Conservation (phyloP, 1,140 invertebrate genomes). For the Apis laboriosa region DNA sequence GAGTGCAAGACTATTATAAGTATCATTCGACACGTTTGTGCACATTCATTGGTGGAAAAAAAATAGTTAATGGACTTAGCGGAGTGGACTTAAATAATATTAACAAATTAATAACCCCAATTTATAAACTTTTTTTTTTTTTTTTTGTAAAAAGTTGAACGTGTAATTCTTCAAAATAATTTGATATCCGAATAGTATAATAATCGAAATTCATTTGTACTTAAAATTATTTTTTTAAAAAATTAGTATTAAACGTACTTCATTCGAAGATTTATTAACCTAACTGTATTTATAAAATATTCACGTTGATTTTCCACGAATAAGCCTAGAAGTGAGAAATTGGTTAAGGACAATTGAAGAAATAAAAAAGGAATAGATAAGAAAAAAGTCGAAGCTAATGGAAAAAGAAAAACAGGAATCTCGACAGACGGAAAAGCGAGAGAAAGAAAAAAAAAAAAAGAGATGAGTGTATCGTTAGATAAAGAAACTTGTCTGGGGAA, state of each 20-base stretch:
- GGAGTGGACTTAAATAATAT: not conserved
- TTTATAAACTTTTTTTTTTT: not conserved
- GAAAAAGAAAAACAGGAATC: not conserved
- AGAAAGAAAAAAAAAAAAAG: not conserved
- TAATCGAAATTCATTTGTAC: not conserved
- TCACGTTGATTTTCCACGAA: too few relatives aligned
- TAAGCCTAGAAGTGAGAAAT: too few relatives aligned
- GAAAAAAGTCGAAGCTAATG: not conserved
- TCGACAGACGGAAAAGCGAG: not conserved
- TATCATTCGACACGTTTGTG: not conserved
- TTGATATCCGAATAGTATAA: not conserved
- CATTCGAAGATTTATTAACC: too few relatives aligned
- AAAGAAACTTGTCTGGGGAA: slow-evolving; percentile 10
- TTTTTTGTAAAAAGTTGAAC: not conserved
- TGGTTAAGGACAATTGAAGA: not conserved
- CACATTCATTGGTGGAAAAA: not conserved
- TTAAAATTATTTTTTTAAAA: too few relatives aligned
- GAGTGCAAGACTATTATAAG: slow-evolving; percentile 30
- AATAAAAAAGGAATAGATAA: not conserved
- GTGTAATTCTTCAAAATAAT: not conserved
- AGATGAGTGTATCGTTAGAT: not conserved
- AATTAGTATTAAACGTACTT: too few relatives aligned
- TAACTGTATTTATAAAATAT: too few relatives aligned
- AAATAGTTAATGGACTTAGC: not conserved
- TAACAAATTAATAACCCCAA: not conserved